Evolutionary conservation across 1,140 invertebrate genomes (phyloP).

Genomic region (Hylaeus anthracinus): DNA sequence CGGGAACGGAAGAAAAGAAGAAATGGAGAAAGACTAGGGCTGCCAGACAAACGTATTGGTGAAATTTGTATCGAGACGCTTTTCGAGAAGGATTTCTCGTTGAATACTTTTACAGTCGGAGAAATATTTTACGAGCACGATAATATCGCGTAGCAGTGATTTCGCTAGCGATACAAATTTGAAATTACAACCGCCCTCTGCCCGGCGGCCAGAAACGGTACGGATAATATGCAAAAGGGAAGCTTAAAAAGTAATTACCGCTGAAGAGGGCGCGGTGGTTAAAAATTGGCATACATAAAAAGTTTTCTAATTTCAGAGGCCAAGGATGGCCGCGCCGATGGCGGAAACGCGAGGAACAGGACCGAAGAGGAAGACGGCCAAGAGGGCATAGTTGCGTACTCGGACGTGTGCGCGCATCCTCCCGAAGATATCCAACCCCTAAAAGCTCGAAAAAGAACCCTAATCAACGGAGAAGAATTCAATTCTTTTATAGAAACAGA

Average conservation of each 20-base stretch:
- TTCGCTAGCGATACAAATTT: constrained; percentile 62
- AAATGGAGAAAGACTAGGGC: background rate
- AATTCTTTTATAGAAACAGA: background rate
- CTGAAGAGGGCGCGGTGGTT: constrained; percentile 76
- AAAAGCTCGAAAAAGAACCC: background rate
- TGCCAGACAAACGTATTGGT: too few relatives aligned
- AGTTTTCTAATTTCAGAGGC: constrained; percentile 80
- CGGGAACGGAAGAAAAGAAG: background rate
- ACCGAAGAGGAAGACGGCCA: constrained; percentile 4
- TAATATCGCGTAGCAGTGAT: constrained; percentile 40
- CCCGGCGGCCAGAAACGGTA: constrained; percentile 36
- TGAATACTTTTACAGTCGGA: too few relatives aligned
- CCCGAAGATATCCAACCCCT: constrained; percentile 7
- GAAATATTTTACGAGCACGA: background rate
- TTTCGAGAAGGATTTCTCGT: too few relatives aligned
- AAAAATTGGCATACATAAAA: constrained; percentile 81
- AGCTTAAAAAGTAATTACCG: constrained; percentile 81
- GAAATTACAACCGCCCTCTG: constrained; percentile 53
- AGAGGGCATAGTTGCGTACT: constrained; percentile 56
- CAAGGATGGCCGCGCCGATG: constrained; percentile 44
- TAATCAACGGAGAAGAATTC: constrained; percentile 1
- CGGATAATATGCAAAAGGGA: constrained; percentile 79
- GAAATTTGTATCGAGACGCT: too few relatives aligned
- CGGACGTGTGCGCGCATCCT: constrained; percentile 41
- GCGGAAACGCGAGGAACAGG: constrained; percentile 5